Evolutionary conservation across 2,888 invertebrate species (phyloP).

Genomic region (Junonia oenone): DNA sequence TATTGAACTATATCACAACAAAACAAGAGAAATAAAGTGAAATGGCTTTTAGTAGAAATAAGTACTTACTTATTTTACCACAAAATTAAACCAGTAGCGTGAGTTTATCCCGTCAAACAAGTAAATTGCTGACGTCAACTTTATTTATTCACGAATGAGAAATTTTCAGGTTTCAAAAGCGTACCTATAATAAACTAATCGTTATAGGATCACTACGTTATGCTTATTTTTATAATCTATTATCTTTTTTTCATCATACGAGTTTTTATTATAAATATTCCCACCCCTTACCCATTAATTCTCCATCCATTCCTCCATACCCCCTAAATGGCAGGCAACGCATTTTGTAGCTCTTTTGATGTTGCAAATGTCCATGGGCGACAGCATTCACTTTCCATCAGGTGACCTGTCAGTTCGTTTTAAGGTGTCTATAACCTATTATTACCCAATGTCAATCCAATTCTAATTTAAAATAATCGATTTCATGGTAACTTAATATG

Average conservation of each 20-base stretch:
- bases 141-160: constrained; percentile 17
- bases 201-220: constrained; percentile 6
- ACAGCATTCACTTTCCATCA: too few species aligned
- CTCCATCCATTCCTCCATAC: too few species aligned
- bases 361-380: too few species aligned
- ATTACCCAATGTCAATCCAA: too few species aligned
- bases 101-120: constrained; percentile 18
- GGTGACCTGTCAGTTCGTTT: too few species aligned
- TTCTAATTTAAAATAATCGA: too few species aligned
- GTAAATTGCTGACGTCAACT: constrained; percentile 18
- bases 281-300: too few species aligned
- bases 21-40: background rate
- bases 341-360: too few species aligned
- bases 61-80: constrained; percentile 11
- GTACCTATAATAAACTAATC: constrained; percentile 11
- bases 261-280: too few species aligned
- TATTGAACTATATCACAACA: background rate
- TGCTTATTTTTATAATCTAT: background rate
- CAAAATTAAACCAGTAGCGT: constrained; percentile 4
- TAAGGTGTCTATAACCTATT: too few species aligned
- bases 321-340: too few species aligned
- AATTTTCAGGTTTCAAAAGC: constrained; percentile 16
- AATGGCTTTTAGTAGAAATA: background rate
- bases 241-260: background rate
- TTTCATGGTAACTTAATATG: background rate